A percentile compares a stretch with the other conserved stretches of the same genome.
Evolutionary conservation across 2,797 vertebrate species (phyloP).

Genomic region (Alfaro cultratus): DNA sequence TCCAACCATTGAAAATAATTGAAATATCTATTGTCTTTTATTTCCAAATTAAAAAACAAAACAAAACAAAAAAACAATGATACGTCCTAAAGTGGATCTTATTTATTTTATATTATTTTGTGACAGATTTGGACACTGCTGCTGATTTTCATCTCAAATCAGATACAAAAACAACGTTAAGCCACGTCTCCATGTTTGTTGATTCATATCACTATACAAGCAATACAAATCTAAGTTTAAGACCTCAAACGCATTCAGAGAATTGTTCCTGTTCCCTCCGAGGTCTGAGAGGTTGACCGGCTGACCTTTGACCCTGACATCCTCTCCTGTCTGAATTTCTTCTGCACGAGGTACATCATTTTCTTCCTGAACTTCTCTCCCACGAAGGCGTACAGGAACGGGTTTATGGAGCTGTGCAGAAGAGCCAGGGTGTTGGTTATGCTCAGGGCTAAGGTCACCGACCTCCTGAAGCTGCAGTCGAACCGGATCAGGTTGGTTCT

Average conservation of each 20-base stretch:
- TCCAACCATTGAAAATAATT: background rate
- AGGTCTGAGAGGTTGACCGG: conserved; percentile 79
- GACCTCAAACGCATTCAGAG: conserved; percentile 50
- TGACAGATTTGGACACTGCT: background rate
- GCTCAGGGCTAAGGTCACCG: conserved; percentile 46
- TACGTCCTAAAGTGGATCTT: background rate
- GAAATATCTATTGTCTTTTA: background rate
- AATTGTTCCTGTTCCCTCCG: conserved; percentile 65
- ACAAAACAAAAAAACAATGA: background rate
- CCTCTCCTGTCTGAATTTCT: conserved; percentile 51
- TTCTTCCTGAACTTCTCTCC: conserved; percentile 81
- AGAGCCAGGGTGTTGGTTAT: conserved; percentile 70
- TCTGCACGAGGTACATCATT: conserved; percentile 55
- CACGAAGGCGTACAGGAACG: conserved; percentile 81
- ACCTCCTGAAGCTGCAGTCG: conserved; percentile 41
- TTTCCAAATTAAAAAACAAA: background rate
- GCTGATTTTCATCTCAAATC: background rate
- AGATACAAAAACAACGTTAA: background rate
- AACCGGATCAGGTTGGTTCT: conserved; percentile 34
- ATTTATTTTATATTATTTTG: background rate
- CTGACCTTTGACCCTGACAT: conserved; percentile 60
- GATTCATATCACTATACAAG: background rate
- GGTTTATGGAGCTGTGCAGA: conserved; percentile 82
- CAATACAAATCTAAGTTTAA: background rate
- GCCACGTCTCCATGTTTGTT: background rate